phyloP scores from a whole-genome alignment of 2,888 invertebrate genomes.

The Ennomos erosarius region DNA sequence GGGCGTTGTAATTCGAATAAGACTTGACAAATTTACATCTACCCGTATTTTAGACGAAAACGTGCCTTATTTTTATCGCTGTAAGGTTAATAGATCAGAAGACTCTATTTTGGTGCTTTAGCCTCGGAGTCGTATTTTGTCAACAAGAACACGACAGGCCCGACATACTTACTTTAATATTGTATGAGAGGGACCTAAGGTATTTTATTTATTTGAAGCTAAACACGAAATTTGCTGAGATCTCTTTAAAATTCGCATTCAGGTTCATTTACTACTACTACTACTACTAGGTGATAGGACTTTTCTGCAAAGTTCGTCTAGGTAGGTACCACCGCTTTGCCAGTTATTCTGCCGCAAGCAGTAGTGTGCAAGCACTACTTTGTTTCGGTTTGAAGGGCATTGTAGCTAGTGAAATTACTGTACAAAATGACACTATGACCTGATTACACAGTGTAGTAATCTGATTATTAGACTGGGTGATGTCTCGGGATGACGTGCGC shows the following conservation, averaged over 20 bases:
- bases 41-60: slow-evolving; percentile 21
- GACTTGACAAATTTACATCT: slow-evolving; percentile 39
- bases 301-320: no score
- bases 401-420: no score
- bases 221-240: slow-evolving; percentile 24
- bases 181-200: slow-evolving; percentile 50
- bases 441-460: no score
- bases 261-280: no score
- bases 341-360: no score
- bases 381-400: no score
- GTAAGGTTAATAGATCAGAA: slow-evolving; percentile 25
- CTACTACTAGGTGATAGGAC: no score
- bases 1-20: slow-evolving; percentile 68
- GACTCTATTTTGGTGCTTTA: slow-evolving; percentile 30
- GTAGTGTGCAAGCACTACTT: no score
- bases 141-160: slow-evolving; percentile 52
- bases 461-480: no score
- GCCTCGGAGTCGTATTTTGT: slow-evolving; percentile 52
- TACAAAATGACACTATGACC: no score
- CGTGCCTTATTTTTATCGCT: slow-evolving; percentile 13
- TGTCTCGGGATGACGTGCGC: no score
- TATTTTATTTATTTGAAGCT: slow-evolving; percentile 47
- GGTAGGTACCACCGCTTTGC: no score
- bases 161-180: slow-evolving; percentile 59
- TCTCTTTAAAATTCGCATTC: slow-evolving; percentile 14